phyloP scores from a whole-genome alignment of 2,888 invertebrate species.

The Drosophila formosana region DNA sequence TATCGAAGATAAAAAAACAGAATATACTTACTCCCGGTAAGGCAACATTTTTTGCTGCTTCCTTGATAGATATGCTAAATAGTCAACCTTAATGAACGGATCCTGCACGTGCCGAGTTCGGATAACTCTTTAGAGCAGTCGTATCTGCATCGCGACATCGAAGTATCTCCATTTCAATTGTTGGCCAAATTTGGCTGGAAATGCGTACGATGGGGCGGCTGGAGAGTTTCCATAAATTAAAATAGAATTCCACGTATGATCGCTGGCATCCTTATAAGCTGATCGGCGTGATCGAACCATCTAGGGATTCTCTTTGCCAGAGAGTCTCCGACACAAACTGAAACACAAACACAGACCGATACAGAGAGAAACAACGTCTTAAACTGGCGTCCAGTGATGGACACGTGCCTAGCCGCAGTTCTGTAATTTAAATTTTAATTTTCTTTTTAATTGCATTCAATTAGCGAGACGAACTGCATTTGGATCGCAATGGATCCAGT shows the following conservation, averaged over 20 bases:
- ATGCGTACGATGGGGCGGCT: conserved; percentile 36
- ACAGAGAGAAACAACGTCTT: too few species aligned
- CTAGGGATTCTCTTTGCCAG: conserved; percentile 45
- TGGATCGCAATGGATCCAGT: conserved; percentile 21
- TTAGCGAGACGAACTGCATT: conserved; percentile 57
- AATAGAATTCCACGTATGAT: conserved; percentile 70
- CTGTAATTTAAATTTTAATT: conserved; percentile 71
- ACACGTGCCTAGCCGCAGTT: conserved; percentile 64
- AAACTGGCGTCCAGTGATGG: conserved; percentile 56
- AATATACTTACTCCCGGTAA: too few species aligned
- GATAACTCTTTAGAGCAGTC: conserved; percentile 7
- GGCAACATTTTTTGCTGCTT: neutral
- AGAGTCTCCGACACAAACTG: conserved; percentile 13
- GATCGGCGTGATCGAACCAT: conserved; percentile 60
- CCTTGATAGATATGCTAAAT: neutral
- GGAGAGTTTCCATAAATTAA: conserved; percentile 65
- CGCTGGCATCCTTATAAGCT: conserved; percentile 65
- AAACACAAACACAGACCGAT: too few species aligned
- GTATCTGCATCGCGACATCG: conserved; percentile 5
- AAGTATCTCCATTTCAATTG: conserved; percentile 54
- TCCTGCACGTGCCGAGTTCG: neutral
- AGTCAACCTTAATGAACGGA: conserved; percentile 3
- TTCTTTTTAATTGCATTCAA: conserved; percentile 78
- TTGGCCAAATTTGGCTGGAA: conserved; percentile 54
- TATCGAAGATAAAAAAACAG: neutral